Base-by-base conservation (phyloP, 1,140 invertebrate species). In the Cydia strobilella region DNA sequence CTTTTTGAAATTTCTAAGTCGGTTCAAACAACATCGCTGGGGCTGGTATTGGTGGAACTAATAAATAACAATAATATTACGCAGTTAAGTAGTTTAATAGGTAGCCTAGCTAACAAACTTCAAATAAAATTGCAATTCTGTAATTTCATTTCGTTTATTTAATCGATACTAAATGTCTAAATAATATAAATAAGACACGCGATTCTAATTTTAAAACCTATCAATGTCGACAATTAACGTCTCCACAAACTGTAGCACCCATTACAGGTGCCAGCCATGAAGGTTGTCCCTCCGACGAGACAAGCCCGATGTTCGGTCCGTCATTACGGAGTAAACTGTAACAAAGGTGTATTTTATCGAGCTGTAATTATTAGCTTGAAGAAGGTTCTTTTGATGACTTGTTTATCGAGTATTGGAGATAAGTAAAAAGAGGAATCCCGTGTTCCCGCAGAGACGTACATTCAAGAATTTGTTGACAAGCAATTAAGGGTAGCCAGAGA, bases 391-490 rank as follows among this genome's bases (percentile, higher is more conserved):
- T 77, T 85, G 79, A 86, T 83, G 82, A 80, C 85, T 86, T 87
- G 85, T 86, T 87, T 85, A 87, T 87, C 81, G 80, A 84, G 85
- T 84, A 84, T 86, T 84, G 81, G 74, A 78, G 76, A 66, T 75
- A 73, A 18, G 79, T 83, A 90, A 90, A 88, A 91, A 88, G 75
- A 80, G 75, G 85, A 86, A 86, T 87, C 80, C 76, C 82, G 79
- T 84, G 81, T 81, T 79, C 84, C 81, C 84, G 73, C 75, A 76
- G 78, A 77, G 78, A 75, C 82, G 82, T 83, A 80, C 84, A 86
- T 88, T 89, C 77, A 89, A 87, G 87, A 90, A 87, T 90, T 88
- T 89, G 80, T 86, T 88, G 88, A 87, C 84, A 90, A 88, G 86
- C 87, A 89, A 90, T 91, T 91, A 89, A 88, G 77, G 81, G 75